Conservation (phyloP, 2,888 invertebrate genomes). For the Macrophya annulata region DNA sequence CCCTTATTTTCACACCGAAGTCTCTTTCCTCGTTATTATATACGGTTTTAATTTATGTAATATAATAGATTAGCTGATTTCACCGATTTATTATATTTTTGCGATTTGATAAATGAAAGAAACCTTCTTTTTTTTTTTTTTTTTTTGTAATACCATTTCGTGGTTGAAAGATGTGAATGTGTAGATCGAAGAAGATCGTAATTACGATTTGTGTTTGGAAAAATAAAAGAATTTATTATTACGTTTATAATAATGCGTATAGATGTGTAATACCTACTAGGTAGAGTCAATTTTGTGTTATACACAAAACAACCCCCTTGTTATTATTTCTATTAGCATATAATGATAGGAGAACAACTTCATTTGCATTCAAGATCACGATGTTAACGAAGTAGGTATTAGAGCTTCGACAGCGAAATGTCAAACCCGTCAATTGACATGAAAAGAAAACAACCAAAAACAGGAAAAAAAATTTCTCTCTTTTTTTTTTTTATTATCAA, state of each 20-base stretch:
- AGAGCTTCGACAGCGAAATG: not conserved
- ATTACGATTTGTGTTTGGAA: not conserved
- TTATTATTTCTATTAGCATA: constrained; percentile 68
- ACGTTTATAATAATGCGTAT: not conserved
- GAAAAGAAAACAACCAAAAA: not conserved
- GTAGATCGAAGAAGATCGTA: not conserved
- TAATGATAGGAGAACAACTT: constrained; percentile 75
- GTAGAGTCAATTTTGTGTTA: not conserved
- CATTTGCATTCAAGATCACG: constrained; percentile 76
- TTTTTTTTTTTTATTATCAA: too few relatives aligned
- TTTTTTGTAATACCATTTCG: not conserved
- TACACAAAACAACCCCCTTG: constrained; percentile 15
- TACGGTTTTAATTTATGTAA: not conserved
- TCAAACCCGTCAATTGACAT: not conserved
- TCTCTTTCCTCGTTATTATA: not conserved
- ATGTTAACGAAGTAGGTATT: constrained; percentile 31
- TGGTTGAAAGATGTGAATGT: not conserved
- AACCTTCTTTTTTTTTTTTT: not conserved
- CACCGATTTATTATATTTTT: not conserved
- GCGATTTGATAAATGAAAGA: not conserved
- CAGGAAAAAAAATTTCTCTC: not conserved
- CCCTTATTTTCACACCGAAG: not conserved
- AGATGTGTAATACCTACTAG: not conserved
- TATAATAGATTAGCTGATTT: not conserved
- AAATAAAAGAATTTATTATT: not conserved